phyloP scores from a whole-genome alignment of 2,113 vertebrate genomes.

The Lepidothrix coronata region DNA sequence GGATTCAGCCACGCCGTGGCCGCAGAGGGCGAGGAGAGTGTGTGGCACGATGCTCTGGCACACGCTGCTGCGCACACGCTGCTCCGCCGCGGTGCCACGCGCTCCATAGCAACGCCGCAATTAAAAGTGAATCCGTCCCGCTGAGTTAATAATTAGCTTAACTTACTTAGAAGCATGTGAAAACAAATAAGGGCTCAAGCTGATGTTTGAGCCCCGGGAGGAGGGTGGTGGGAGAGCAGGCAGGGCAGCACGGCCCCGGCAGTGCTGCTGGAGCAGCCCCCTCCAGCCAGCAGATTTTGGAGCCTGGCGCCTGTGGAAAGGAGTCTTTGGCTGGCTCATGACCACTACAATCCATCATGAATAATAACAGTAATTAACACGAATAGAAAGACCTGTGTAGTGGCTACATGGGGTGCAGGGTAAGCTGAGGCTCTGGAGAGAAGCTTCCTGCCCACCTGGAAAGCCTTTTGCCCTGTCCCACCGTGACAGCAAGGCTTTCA shows the following conservation, averaged over 20 bases:
- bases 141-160: conserved; percentile 62
- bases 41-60: rapidly evolving
- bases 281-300: not conserved
- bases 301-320: not conserved
- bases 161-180: conserved; percentile 17
- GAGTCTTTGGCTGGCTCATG: not conserved
- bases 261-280: not conserved
- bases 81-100: not conserved
- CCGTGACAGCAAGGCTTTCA: not conserved
- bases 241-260: not conserved
- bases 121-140: conserved; percentile 52
- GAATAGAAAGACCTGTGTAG: not conserved
- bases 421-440: not conserved
- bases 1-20: rapidly evolving
- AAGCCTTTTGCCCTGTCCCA: not conserved
- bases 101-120: conserved; percentile 16
- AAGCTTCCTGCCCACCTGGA: not conserved
- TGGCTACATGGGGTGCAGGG: not conserved
- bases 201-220: not conserved
- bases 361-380: not conserved
- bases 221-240: not conserved
- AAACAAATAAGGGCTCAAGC: conserved; percentile 47
- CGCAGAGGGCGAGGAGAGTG: not conserved
- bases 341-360: not conserved
- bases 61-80: not conserved